Conservation (phyloP, 2,797 vertebrate genomes). For the Stomatorhinus walkeri region DNA sequence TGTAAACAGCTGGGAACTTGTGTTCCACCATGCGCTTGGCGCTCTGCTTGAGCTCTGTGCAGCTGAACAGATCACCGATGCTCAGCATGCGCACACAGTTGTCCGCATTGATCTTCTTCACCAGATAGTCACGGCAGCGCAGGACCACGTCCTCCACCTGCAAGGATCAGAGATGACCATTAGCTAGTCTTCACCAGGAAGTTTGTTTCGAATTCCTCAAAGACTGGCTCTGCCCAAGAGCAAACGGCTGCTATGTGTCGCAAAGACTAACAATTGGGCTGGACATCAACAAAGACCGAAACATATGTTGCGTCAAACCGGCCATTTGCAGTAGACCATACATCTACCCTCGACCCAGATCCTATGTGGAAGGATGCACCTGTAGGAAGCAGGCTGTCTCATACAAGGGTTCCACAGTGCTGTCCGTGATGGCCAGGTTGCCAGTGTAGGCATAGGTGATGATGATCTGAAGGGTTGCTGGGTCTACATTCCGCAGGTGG, state of each 20-base stretch:
- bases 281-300: not conserved
- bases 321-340: not conserved
- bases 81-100: constrained; percentile 94
- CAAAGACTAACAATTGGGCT: not conserved
- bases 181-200: not conserved
- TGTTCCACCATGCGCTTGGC: constrained; percentile 98
- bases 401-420: constrained; percentile 93
- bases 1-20: constrained; percentile 91
- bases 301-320: not conserved
- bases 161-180: constrained; percentile 7
- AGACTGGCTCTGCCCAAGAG: not conserved
- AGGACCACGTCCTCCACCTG: constrained; percentile 94
- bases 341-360: not conserved
- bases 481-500: constrained; percentile 91
- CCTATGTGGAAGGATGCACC: constrained; percentile 56
- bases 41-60: constrained; percentile 88
- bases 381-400: constrained; percentile 98
- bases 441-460: constrained; percentile 97
- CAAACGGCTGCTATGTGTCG: not conserved
- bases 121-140: constrained; percentile 89
- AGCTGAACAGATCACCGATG: constrained; percentile 95
- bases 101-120: constrained; percentile 96
- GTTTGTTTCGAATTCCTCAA: not conserved
- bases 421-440: constrained; percentile 85
- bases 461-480: constrained; percentile 87